phyloP scores from a whole-genome alignment of 2,888 invertebrate genomes.

The Pammene aurita region DNA sequence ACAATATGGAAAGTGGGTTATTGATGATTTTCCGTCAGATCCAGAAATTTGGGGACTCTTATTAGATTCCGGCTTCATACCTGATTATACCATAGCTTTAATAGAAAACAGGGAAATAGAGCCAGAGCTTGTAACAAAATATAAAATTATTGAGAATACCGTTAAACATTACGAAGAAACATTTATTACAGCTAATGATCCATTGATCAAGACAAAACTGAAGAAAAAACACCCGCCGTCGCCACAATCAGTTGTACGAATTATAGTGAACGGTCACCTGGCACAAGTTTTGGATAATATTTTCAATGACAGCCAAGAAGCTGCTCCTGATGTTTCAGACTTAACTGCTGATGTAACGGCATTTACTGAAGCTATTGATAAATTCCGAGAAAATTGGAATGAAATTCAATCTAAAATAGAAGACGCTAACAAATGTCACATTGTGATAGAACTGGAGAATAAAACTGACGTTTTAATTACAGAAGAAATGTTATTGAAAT shows the following conservation, averaged over 20 bases:
- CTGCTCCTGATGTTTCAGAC: constrained; percentile 43
- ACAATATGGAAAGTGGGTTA: constrained; percentile 81
- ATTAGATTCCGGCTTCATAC: constrained; percentile 66
- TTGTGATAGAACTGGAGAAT: constrained; percentile 75
- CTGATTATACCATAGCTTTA: constrained; percentile 83
- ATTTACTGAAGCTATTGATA: constrained; percentile 62
- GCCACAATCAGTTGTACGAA: constrained; percentile 50
- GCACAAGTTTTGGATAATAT: constrained; percentile 45
- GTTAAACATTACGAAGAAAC: constrained; percentile 61
- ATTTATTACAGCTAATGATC: constrained; percentile 61
- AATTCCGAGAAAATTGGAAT: constrained; percentile 70
- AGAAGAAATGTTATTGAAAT: constrained; percentile 65
- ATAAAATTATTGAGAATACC: constrained; percentile 60
- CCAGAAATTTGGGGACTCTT: constrained; percentile 77
- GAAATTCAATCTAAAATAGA: constrained; percentile 72
- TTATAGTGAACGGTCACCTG: constrained; percentile 54
- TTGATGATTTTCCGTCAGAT: constrained; percentile 83
- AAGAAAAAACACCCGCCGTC: constrained; percentile 46
- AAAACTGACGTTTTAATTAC: constrained; percentile 68
- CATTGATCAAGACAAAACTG: constrained; percentile 61
- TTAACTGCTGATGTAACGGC: constrained; percentile 44
- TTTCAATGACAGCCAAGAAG: constrained; percentile 51
- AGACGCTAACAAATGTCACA: constrained; percentile 63
- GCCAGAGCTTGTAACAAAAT: constrained; percentile 60
- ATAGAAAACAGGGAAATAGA: constrained; percentile 78